Base-by-base conservation (phyloP, 2,113 vertebrate genomes). In the Dipodomys merriami region DNA sequence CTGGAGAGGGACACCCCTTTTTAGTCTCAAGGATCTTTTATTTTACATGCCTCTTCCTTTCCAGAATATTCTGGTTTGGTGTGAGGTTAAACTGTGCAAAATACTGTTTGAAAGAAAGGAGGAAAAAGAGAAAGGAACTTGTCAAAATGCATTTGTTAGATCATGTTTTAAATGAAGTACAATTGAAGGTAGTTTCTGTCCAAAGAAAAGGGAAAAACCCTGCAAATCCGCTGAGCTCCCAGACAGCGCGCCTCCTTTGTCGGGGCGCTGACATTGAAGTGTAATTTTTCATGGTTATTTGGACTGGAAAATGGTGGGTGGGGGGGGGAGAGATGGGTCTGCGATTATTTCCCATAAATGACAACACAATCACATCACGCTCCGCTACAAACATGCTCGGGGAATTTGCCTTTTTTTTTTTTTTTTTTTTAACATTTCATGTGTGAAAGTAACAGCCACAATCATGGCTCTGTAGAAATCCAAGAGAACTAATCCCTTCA, bases 261-360 rank as follows among this genome's bases (percentile, higher is more conserved):
- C 98, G 98, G 98, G 97, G 98, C 97, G 95, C 98, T 99, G 99
- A 99, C 99, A 99, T 98, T 99, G 99, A 99, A 98, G 99, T 99
- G 99, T 99, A 99, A 99, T 99, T 99, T 99, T 99, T 99, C 99
- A 99, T 99, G 99, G 98, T 99, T 99, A 99, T 99, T 99, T 99
- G 99, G 99, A 99, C 99, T 99, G 98, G 99, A 99, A 99, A 99
- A 99, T 99, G 98, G 97, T 76, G 85, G 97, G 19, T 20, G 23
- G 86, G 94, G 98, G 98, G 98, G 98, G 98, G 98, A 98, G 98
- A 98, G 98, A 98, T 97, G 97, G 98, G 98, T 98, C 99, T 98
- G 98, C 96, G 98, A 99, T 99, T 99, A 99, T 99, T 99, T 99
- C 99, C 99, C 99, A 98, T 99, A 99, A 99, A 99, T 99, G 99